Conservation (phyloP, 1,140 invertebrate genomes). For the Vanessa tameamea region DNA sequence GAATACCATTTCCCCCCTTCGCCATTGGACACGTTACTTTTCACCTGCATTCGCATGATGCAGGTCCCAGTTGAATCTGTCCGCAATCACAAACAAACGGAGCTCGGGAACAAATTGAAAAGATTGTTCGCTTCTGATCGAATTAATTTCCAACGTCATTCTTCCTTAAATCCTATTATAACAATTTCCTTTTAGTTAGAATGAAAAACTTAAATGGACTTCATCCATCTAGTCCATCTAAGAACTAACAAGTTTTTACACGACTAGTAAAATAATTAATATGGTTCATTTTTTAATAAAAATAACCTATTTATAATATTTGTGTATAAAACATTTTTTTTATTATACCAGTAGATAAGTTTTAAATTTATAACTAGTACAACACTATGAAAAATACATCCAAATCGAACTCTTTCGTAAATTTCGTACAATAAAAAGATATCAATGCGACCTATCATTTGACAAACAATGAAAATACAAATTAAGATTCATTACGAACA, state of each 20-base stretch:
- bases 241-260: background rate
- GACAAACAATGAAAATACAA: slow-evolving; percentile 15
- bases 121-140: slow-evolving; percentile 13
- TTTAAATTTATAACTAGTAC: background rate
- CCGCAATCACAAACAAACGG: slow-evolving; percentile 10
- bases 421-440: background rate
- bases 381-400: background rate
- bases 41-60: background rate
- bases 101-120: slow-evolving; percentile 16
- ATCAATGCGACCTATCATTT: slow-evolving; percentile 15
- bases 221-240: background rate
- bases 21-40: background rate
- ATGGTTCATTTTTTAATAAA: too few species aligned
- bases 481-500: slow-evolving; percentile 24
- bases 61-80: slow-evolving; percentile 1
- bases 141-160: slow-evolving; percentile 13
- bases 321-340: too few species aligned
- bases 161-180: background rate
- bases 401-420: background rate
- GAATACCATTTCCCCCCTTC: background rate
- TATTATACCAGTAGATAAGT: too few species aligned
- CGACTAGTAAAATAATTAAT: too few species aligned
- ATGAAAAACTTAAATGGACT: background rate
- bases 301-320: too few species aligned
- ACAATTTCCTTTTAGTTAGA: background rate